Conservation (phyloP, 2,797 vertebrate genomes). For the Chelonia mydas region DNA sequence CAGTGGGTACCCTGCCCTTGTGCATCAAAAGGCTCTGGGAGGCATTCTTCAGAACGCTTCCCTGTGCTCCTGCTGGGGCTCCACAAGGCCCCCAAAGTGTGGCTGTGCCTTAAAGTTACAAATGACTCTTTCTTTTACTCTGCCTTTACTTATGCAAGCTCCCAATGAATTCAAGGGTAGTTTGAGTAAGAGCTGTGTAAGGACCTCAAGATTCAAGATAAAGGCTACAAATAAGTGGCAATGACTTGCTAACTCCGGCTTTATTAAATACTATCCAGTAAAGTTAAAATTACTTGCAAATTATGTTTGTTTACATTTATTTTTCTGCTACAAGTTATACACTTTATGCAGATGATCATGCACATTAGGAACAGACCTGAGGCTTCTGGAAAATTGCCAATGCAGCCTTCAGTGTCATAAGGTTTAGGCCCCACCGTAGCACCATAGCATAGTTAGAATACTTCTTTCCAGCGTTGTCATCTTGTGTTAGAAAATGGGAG, state of each 20-base stretch:
- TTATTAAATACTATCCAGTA: constrained; percentile 1
- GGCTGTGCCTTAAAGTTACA: neutral
- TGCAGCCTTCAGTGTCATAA: neutral
- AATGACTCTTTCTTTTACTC: neutral
- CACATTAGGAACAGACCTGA: neutral
- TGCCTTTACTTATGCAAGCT: neutral
- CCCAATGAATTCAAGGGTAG: neutral
- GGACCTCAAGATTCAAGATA: neutral
- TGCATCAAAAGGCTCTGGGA: neutral
- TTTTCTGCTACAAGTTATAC: neutral
- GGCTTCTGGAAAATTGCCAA: neutral
- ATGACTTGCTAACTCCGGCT: neutral
- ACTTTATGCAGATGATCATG: neutral
- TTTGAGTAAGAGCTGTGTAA: neutral
- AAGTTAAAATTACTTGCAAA: neutral
- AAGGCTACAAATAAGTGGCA: neutral
- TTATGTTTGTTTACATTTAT: constrained; percentile 2
- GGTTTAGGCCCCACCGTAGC: neutral
- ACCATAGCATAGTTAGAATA: neutral
- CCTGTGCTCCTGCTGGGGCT: neutral
- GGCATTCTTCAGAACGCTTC: neutral
- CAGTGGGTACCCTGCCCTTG: neutral
- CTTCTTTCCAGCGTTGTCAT: neutral
- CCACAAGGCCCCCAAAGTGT: neutral
- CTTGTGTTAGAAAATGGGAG: constrained; percentile 13